These are phyloP conservation scores for Macroglossus sobrinus DNA, from an alignment of 2,113 vertebrate species.

Conservation along the genomic window DNA sequence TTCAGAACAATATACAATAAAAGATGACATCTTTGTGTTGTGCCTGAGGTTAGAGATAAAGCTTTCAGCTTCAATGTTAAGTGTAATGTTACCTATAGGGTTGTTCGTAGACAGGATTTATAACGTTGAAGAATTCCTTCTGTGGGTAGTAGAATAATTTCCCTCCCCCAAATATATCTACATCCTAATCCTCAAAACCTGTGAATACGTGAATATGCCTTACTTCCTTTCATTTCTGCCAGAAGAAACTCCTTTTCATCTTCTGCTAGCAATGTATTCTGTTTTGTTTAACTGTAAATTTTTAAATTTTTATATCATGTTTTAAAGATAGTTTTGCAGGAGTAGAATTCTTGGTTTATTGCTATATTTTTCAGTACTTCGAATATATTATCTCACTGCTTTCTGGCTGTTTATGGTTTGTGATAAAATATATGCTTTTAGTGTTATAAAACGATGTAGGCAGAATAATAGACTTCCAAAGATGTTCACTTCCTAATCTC, in stretches of 20 bases:
- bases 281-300: not conserved
- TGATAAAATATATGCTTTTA: not conserved
- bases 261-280: not conserved
- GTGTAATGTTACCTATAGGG: not conserved
- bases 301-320: not conserved
- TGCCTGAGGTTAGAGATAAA: not conserved
- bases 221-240: not conserved
- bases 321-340: not conserved
- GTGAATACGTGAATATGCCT: not conserved
- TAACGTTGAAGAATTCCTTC: not conserved
- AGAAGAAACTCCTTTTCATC: not conserved
- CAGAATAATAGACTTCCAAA: not conserved
- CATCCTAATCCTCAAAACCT: not conserved
- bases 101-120: not conserved
- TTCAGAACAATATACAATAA: not conserved
- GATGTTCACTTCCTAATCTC: not conserved
- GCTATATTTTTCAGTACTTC: not conserved
- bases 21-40: not conserved
- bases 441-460: not conserved
- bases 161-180: not conserved
- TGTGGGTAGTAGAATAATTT: not conserved
- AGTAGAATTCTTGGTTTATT: not conserved
- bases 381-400: not conserved
- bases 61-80: not conserved
- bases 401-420: not conserved